Evolutionary conservation across 2,888 invertebrate species (phyloP), one percentile per base, ranked within the genome.

Genomic region (Allophyes oxyacanthae): DNA sequence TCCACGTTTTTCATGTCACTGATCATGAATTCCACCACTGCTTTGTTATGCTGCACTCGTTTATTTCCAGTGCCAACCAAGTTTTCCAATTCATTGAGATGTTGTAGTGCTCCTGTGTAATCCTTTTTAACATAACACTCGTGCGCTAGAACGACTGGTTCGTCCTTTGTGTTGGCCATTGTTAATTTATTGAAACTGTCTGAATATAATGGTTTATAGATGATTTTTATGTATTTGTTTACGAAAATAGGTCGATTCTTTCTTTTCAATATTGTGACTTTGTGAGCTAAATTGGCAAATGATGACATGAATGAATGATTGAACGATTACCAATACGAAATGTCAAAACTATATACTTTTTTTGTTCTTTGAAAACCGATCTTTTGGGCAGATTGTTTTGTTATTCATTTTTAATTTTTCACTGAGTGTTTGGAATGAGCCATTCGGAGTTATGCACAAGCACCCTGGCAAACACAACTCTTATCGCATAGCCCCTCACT

Each of bases 41-140:
- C 96, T 88, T 97, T 97, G 83, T 99, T 99, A 79, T 98, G 98
- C 40, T 95, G 94, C 1, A 98, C 95, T 82, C 97, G 96, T 62
- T 96, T 95, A 87, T 97, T 97, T 59, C 95, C 95, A 0, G 94
- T 94, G 45, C 96, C 92, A 55, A 87, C 82, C 4, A 95, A 79
- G 25, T 85, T 86, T 81, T 96, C 96, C 62, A 98, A 85, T 82
- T 96, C 96, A 62, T 94, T 95, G 69, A 98, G 91, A 69, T 95
- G 90, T 69, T 95, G 94, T 9, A 96, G 83, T 50, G 96, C 96
- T 8, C 92, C 86, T 11, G 89, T 78, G 79, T 95, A 97, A 64
- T 96, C 96, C 66, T 95, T 95, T 76, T 95, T 95, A 62, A 95
- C 88, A 87, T 95, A 97, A 77, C 96, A 95, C 62, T 94, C 90